A percentile compares a stretch with the other conserved stretches of the same genome.
Evolutionary conservation across 2,113 vertebrate species (phyloP).

Genomic region (Ailuropoda melanoleuca): DNA sequence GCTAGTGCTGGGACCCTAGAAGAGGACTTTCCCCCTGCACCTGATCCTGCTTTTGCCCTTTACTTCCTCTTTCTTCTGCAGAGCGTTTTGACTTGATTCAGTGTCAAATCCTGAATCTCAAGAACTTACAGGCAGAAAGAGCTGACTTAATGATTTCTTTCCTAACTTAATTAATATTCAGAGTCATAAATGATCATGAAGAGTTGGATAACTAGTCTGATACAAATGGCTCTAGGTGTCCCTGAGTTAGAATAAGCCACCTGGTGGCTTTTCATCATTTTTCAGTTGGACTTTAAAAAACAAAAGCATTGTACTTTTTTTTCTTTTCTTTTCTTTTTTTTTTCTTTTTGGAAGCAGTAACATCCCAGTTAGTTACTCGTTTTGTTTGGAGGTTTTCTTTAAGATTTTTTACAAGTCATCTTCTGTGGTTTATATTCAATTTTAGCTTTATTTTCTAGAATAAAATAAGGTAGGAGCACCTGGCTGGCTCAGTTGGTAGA

Average conservation of each 20-base stretch:
- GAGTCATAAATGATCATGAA: not conserved
- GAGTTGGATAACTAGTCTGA: not conserved
- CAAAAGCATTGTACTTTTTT: not conserved
- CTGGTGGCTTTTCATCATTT: not conserved
- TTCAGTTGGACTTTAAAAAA: conserved; percentile 10
- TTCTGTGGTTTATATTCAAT: not conserved
- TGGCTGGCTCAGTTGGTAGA: not conserved
- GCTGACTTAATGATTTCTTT: not conserved
- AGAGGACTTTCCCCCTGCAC: not conserved
- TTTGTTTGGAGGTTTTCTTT: conserved; percentile 9
- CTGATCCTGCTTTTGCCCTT: not conserved
- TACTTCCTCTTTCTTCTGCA: not conserved
- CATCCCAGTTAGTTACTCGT: not conserved
- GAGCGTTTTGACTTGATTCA: not conserved
- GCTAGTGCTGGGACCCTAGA: not conserved
- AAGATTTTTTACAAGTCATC: not conserved
- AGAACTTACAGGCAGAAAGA: not conserved
- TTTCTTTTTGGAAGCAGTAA: not conserved
- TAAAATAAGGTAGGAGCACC: not conserved
- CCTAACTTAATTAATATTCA: not conserved
- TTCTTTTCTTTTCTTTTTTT: not conserved
- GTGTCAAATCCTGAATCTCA: not conserved
- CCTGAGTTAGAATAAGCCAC: not conserved
- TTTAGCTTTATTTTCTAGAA: conserved; percentile 21
- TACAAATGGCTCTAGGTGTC: not conserved